These are phyloP conservation scores for Asarcornis scutulata DNA, from an alignment of 2,113 vertebrate species.

Conservation along the genomic window DNA sequence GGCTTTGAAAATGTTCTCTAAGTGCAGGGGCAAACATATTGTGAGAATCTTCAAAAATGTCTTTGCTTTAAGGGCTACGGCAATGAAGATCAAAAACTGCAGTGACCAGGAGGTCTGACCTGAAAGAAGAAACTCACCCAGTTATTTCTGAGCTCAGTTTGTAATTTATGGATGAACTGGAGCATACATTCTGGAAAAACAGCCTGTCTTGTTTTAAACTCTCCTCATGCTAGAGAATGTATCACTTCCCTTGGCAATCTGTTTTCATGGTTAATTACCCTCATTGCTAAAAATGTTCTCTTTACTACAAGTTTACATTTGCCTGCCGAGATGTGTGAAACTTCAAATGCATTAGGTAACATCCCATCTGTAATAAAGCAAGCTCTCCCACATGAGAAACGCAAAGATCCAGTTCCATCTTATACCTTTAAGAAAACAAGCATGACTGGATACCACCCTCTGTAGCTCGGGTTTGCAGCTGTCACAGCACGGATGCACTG, in stretches of 20 bases:
- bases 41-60: not conserved
- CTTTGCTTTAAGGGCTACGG: not conserved
- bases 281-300: slow-evolving; percentile 24
- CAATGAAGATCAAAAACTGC: not conserved
- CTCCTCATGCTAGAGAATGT: not conserved
- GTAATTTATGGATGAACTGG: not conserved
- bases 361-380: not conserved
- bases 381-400: not conserved
- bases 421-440: not conserved
- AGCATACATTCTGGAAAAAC: not conserved
- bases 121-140: not conserved
- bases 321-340: rapidly evolving
- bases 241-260: not conserved
- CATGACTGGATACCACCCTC: not conserved
- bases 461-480: not conserved
- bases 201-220: not conserved
- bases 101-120: not conserved
- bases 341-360: not conserved
- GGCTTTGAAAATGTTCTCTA: not conserved
- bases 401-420: not conserved
- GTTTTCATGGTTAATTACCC: not conserved
- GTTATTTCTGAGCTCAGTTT: not conserved
- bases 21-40: not conserved
- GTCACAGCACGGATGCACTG: not conserved
- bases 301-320: not conserved